These are phyloP conservation scores for Meloidogyne exigua DNA, from an alignment of 1,140 invertebrate species.

Conservation along the genomic window DNA sequence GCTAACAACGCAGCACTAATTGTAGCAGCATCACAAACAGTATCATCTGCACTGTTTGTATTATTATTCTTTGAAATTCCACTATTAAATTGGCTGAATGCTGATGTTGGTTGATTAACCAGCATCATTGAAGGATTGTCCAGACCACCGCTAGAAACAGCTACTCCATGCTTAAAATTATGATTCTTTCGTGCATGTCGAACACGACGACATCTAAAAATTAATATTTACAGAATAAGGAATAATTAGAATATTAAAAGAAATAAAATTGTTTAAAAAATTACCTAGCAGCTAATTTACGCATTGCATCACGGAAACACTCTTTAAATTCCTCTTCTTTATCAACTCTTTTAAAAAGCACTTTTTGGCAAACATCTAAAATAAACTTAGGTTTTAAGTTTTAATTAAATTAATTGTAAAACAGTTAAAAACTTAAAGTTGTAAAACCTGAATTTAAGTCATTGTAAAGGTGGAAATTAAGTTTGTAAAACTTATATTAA, in stretches of 20 bases:
- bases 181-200: conserved; percentile 24
- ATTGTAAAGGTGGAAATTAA: too few relatives aligned
- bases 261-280: background rate
- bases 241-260: background rate
- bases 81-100: background rate
- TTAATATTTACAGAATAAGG: background rate
- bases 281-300: conserved; percentile 45
- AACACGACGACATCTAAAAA: conserved; percentile 18
- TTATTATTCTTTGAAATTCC: conserved; percentile 1
- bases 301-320: conserved; percentile 50
- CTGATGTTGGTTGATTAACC: background rate
- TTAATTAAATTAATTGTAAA: background rate
- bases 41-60: background rate
- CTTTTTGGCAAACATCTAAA: conserved; percentile 55
- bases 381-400: background rate
- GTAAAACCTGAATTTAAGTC: too few relatives aligned
- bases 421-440: too few relatives aligned
- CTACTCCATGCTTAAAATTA: background rate
- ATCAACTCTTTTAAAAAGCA: conserved; percentile 37
- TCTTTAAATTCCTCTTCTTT: conserved; percentile 53
- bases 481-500: too few relatives aligned
- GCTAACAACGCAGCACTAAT: conserved; percentile 7
- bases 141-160: conserved; percentile 10
- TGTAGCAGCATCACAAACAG: background rate
- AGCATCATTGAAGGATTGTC: background rate